A percentile compares a stretch with the other conserved stretches of the same genome.
These are phyloP conservation scores for Ditylenchus weischeri DNA, from an alignment of 2,888 invertebrate species.

Conservation along the genomic window DNA sequence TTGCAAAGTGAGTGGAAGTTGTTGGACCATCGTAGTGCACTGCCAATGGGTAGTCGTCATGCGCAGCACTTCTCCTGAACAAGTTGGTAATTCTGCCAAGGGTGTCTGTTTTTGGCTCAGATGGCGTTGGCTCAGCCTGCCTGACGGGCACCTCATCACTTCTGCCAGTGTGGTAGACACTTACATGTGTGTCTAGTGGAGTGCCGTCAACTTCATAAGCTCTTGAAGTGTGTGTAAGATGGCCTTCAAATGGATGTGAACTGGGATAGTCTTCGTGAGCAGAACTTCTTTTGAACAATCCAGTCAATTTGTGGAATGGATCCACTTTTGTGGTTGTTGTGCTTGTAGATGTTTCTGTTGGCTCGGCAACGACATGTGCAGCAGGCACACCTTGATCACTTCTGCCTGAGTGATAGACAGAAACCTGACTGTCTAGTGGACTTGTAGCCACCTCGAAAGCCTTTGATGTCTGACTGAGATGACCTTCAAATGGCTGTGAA, in stretches of 20 bases:
- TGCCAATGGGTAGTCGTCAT: too few relatives aligned
- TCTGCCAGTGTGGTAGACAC: too few relatives aligned
- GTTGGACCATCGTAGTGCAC: too few relatives aligned
- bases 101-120: too few relatives aligned
- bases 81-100: too few relatives aligned
- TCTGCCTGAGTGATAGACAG: constrained; percentile 35
- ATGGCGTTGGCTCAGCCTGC: too few relatives aligned
- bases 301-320: constrained; percentile 22
- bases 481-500: constrained; percentile 37
- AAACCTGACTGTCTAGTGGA: constrained; percentile 38
- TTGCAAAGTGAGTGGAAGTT: too few relatives aligned
- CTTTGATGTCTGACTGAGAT: constrained; percentile 21
- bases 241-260: constrained; percentile 36
- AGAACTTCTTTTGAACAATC: constrained; percentile 37
- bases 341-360: not conserved
- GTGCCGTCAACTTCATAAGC: constrained; percentile 30
- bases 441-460: constrained; percentile 29
- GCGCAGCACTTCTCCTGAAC: too few relatives aligned
- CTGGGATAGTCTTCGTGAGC: constrained; percentile 39
- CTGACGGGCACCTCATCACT: too few relatives aligned
- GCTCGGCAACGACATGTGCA: not conserved
- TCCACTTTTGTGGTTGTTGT: constrained; percentile 5
- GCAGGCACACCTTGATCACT: constrained; percentile 29
- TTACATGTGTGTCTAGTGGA: constrained; percentile 32
- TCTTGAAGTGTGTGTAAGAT: constrained; percentile 26